Evolutionary conservation across 2,888 invertebrate species (phyloP).

Genomic region (Lycaena phlaeas): DNA sequence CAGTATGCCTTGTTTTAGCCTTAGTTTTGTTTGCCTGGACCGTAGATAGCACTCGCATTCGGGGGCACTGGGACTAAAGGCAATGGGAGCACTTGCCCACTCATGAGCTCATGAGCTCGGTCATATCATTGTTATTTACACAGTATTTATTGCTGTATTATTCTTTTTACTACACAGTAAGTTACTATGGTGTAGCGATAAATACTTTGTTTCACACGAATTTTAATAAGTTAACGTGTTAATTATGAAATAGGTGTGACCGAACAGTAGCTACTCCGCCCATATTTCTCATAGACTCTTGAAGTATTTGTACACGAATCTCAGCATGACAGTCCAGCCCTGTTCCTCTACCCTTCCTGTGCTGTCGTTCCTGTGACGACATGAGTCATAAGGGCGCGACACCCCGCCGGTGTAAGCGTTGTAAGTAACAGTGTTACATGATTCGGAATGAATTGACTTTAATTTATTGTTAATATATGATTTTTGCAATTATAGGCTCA

Average conservation of each 20-base stretch:
- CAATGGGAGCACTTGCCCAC: too few relatives aligned
- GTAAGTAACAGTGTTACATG: slow-evolving; percentile 37
- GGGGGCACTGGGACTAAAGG: too few relatives aligned
- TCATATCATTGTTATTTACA: too few relatives aligned
- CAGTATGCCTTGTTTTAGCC: too few relatives aligned
- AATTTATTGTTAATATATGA: slow-evolving; percentile 47
- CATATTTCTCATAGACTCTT: slow-evolving; percentile 16
- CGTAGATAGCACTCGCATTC: too few relatives aligned
- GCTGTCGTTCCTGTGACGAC: slow-evolving; percentile 2
- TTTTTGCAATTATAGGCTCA: slow-evolving; percentile 12
- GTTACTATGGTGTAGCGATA: too few relatives aligned
- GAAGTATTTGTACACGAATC: slow-evolving; percentile 10
- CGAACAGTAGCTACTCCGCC: slow-evolving; percentile 12
- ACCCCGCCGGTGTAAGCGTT: slow-evolving; percentile 38
- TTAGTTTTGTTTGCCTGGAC: too few relatives aligned
- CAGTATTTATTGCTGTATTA: too few relatives aligned
- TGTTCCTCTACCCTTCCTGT: slow-evolving; percentile 10
- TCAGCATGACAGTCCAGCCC: slow-evolving; percentile 42
- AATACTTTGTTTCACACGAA: slow-evolving; percentile 3
- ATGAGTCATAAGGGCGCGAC: slow-evolving; percentile 15
- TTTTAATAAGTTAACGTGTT: slow-evolving; percentile 13
- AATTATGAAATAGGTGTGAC: slow-evolving; percentile 16
- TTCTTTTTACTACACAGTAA: too few relatives aligned
- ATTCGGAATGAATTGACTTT: slow-evolving; percentile 44
- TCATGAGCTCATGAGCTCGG: too few relatives aligned